These are phyloP conservation scores for Micromys minutus DNA, from an alignment of 2,113 vertebrate genomes.

Conservation along the genomic window DNA sequence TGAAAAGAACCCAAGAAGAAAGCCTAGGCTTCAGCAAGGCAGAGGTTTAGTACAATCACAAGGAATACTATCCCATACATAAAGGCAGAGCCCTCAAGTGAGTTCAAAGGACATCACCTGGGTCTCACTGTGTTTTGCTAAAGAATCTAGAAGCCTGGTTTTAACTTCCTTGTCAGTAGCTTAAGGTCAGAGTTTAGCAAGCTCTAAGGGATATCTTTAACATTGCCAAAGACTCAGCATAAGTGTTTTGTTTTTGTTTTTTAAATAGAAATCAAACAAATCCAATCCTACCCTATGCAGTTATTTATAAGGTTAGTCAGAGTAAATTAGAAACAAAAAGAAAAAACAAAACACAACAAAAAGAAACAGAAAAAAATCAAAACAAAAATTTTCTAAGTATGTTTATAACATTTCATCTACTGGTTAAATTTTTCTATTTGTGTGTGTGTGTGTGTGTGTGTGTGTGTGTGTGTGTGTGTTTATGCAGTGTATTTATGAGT, in stretches of 20 bases:
- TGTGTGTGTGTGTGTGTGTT: not conserved
- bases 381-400: not conserved
- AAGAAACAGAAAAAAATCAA: not conserved
- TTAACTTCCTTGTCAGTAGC: constrained; percentile 13
- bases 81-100: constrained; percentile 61
- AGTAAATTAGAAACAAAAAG: not conserved
- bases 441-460: not conserved
- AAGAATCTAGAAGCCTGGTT: constrained; percentile 55
- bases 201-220: constrained; percentile 41
- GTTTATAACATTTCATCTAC: constrained; percentile 44
- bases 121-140: constrained; percentile 63
- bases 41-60: constrained; percentile 57
- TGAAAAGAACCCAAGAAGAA: constrained; percentile 55
- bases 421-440: not conserved
- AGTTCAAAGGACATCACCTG: constrained; percentile 35
- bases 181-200: constrained; percentile 41
- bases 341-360: too few species aligned
- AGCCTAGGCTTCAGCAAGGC: not conserved
- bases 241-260: constrained; percentile 44
- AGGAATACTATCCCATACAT: constrained; percentile 50
- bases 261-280: constrained; percentile 38
- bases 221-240: constrained; percentile 28
- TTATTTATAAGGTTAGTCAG: constrained; percentile 35
- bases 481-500: not conserved
- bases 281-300: not conserved